phyloP scores from a whole-genome alignment of 1,140 invertebrate genomes.

The Temnothorax nylanderi region DNA sequence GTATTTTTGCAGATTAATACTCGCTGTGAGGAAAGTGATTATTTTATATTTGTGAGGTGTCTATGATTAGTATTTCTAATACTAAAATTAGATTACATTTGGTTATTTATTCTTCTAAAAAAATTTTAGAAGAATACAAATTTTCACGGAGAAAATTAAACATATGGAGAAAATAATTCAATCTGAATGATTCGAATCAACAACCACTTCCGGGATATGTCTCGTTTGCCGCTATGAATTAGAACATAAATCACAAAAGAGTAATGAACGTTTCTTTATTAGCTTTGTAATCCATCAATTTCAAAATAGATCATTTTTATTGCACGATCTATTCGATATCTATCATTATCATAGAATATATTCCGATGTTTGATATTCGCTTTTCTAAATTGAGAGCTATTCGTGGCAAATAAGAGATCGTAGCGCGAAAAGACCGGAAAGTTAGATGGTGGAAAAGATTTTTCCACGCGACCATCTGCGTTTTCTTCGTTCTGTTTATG shows the following conservation, averaged over 20 bases:
- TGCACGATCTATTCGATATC: background rate
- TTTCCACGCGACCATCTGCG: constrained; percentile 10
- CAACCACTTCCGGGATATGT: background rate
- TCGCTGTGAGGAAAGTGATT: background rate
- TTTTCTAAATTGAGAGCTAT: constrained; percentile 8
- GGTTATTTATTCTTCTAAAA: background rate
- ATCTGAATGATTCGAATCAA: background rate
- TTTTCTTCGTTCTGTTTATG: constrained; percentile 35
- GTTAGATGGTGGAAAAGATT: background rate
- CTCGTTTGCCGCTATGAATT: background rate
- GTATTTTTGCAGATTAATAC: background rate
- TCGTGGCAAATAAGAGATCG: background rate
- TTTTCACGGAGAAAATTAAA: background rate
- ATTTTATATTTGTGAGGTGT: background rate
- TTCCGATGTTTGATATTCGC: background rate
- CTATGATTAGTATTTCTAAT: background rate
- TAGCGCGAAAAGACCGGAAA: background rate
- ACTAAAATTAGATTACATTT: background rate
- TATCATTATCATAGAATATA: background rate
- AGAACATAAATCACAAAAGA: constrained; percentile 21
- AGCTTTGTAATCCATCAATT: background rate
- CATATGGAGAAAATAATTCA: background rate
- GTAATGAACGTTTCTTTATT: background rate
- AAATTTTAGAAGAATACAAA: background rate
- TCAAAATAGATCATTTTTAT: background rate